Conservation (phyloP, 1,140 invertebrate species). For the Cylas formicarius region DNA sequence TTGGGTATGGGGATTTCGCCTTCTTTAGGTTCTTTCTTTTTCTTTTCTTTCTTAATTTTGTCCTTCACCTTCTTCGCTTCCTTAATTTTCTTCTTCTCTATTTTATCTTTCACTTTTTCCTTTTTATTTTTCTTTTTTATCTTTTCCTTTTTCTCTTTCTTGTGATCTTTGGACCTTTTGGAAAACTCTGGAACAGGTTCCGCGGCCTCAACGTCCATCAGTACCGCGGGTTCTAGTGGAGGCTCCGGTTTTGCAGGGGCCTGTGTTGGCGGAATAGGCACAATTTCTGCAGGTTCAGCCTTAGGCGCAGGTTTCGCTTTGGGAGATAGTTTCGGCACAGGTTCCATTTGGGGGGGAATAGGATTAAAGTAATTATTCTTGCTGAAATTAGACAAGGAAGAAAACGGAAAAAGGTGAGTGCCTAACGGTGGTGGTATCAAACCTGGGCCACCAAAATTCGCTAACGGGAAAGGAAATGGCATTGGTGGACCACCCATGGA, state of each 20-base stretch:
- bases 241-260: conserved; percentile 14
- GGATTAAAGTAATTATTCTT: conserved; percentile 48
- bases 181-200: conserved; percentile 19
- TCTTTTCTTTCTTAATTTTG: conserved; percentile 44
- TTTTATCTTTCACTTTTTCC: conserved; percentile 51
- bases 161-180: conserved; percentile 51
- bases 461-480: conserved; percentile 43
- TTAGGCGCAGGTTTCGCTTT: conserved; percentile 20
- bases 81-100: conserved; percentile 50
- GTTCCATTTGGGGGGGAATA: conserved; percentile 41
- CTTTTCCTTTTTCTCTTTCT: conserved; percentile 66
- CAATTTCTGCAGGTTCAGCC: conserved; percentile 24
- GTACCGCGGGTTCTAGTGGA: background rate
- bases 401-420: conserved; percentile 48
- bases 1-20: conserved; percentile 58
- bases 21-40: conserved; percentile 9
- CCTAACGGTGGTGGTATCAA: conserved; percentile 56
- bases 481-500: conserved; percentile 40
- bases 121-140: conserved; percentile 51
- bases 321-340: conserved; percentile 30
- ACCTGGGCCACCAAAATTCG: conserved; percentile 44
- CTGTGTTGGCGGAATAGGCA: conserved; percentile 16
- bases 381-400: conserved; percentile 44
- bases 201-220: background rate
- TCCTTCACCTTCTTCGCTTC: conserved; percentile 54